A percentile compares a stretch with the other conserved stretches of the same genome.
Conservation (phyloP, 2,113 vertebrate genomes). For the Tichodroma muraria region DNA sequence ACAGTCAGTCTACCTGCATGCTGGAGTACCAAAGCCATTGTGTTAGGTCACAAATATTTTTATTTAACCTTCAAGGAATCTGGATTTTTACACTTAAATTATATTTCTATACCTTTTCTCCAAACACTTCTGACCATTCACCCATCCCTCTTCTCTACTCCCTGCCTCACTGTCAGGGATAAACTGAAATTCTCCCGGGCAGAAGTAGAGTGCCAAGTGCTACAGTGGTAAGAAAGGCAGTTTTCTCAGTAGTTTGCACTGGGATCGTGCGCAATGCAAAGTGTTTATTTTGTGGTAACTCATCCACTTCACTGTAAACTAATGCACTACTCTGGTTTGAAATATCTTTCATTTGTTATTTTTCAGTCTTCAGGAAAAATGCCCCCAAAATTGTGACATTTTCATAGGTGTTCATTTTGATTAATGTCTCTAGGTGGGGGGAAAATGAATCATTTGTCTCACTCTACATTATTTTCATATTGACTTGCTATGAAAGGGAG, state of each 20-base stretch:
- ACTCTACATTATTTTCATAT: not conserved
- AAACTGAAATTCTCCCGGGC: not conserved
- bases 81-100: not conserved
- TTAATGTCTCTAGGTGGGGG: not conserved
- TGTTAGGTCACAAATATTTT: not conserved
- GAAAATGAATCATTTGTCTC: not conserved
- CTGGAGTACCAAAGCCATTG: not conserved
- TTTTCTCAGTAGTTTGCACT: not conserved
- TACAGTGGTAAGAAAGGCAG: not conserved
- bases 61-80: not conserved
- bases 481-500: not conserved
- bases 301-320: not conserved
- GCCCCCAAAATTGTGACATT: not conserved
- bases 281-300: not conserved
- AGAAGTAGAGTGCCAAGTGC: not conserved
- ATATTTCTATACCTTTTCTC: not conserved
- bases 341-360: not conserved
- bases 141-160: not conserved
- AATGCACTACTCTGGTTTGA: not conserved
- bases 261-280: not conserved
- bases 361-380: not conserved
- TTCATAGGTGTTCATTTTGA: not conserved
- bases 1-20: not conserved
- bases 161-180: not conserved
- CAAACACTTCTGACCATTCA: not conserved